Evolutionary conservation across 2,797 vertebrate species (phyloP), one percentile per base, ranked within the genome.

Genomic region (Sebastes hubbsi): DNA sequence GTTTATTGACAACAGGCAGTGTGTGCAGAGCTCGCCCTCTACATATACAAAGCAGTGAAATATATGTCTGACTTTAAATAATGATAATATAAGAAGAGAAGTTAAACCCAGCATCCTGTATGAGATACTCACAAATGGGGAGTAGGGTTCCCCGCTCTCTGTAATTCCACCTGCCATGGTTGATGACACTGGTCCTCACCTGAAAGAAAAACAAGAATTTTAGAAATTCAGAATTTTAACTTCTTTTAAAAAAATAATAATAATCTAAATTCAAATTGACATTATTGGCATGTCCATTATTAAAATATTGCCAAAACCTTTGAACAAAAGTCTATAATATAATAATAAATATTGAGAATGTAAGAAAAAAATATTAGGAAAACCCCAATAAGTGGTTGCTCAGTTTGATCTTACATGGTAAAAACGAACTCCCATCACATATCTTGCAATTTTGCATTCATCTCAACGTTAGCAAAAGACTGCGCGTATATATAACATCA

Each of bases 141-240:
- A 99, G 89, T 99, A 99, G 1, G 97, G 98, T 61, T 99, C 98
- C 60, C 98, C 98, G 0, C 97, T 96, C 5, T 99, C 98, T 14
- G 98, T 99, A 69, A 99, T 99, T 52, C 97, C 97, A 2, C 97
- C 98, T 2, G 98, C 96, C 98, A 99, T 99, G 77, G 77, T 59
- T 36, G 72, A 2, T 6, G 38, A n/a, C 16, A 2, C 73, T 4
- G 64, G 49, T 79, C 32, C 52, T 82, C 68, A 81, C 89, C 93
- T 94, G 78, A 38, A 46, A 49, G 59, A 29, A 30, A 66, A 69
- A 71, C 20, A 29, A 25, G 25, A 25, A 25, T 25, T 25, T 25
- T 25, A 25, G 25, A 25, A 25, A 25, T 25, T 25, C 25, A 25
- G 25, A 25, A 25, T 25, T 25, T 25, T 25, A 56, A 36, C 4